Conservation (phyloP, 37 sponge, comb jelly and placozoan species). For the Ianthella basta region DNA sequence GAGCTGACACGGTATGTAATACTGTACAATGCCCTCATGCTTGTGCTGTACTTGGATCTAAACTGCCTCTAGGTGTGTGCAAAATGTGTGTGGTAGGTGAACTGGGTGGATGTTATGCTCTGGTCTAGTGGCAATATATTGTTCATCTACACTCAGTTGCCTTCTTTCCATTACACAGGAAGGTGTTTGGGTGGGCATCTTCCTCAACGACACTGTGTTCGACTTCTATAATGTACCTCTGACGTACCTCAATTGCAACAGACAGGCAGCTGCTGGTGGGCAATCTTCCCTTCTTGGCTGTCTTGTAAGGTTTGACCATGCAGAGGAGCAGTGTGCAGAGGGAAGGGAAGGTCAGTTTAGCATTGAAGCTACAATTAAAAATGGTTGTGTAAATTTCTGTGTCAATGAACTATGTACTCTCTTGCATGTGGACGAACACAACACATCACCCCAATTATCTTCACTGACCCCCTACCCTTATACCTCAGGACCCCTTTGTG, state of each 20-base stretch:
- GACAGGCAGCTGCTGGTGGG: too few relatives aligned
- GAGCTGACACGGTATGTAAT: too few relatives aligned
- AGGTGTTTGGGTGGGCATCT: conserved; percentile 10
- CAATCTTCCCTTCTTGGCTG: conserved; percentile 1
- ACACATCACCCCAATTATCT: too few relatives aligned
- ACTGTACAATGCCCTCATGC: too few relatives aligned
- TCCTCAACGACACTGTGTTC: neutral
- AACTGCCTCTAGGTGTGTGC: neutral
- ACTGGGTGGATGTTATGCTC: neutral
- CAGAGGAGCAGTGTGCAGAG: conserved; percentile 26
- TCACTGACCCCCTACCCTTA: too few relatives aligned
- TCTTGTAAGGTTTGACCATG: neutral
- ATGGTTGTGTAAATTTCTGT: too few relatives aligned
- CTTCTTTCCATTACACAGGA: neutral
- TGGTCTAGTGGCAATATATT: too few relatives aligned
- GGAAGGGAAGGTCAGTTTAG: conserved; percentile 12
- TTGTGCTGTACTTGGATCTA: neutral
- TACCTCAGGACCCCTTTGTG: conserved; percentile 66
- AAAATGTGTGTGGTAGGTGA: neutral
- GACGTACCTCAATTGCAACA: neutral
- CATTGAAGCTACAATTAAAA: too few relatives aligned
- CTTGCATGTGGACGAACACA: too few relatives aligned
- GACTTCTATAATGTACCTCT: neutral
- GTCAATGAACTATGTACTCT: too few relatives aligned
- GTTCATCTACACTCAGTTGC: neutral